phyloP scores from a whole-genome alignment of 2,888 invertebrate species.

The Xestia rhomboidea region DNA sequence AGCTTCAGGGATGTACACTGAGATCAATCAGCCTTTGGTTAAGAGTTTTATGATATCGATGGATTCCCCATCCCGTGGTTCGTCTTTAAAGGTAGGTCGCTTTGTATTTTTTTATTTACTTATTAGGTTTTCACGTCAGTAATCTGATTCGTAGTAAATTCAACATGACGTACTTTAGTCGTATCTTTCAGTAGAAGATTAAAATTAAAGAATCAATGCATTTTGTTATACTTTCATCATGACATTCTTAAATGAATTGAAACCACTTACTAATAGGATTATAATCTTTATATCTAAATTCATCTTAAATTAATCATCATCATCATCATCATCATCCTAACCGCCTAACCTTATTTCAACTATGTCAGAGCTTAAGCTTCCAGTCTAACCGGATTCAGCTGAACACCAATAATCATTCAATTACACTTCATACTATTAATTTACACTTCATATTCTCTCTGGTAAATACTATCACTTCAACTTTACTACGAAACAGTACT shows the following conservation, averaged over 20 bases:
- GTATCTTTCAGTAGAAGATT: not conserved
- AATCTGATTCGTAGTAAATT: not conserved
- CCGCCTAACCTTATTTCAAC: not conserved
- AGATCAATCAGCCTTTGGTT: not conserved
- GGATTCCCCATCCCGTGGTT: not conserved
- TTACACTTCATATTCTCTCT: not conserved
- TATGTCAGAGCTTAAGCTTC: not conserved
- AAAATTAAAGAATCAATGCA: not conserved
- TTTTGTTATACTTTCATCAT: not conserved
- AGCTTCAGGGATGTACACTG: conserved; percentile 9
- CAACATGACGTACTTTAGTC: not conserved
- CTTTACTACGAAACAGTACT: conserved; percentile 18
- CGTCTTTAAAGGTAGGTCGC: not conserved
- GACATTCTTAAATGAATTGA: not conserved
- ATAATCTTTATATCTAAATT: not conserved
- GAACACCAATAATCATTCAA: not conserved
- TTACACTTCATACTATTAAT: not conserved
- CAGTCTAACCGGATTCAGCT: not conserved
- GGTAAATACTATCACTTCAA: not conserved
- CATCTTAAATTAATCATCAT: not conserved
- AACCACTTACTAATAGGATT: not conserved
- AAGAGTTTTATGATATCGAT: not conserved
- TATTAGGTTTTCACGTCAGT: not conserved
- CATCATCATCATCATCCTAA: not conserved
- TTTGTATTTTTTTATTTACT: too few relatives aligned